These are phyloP conservation scores for Eunapius fragilis DNA, from an alignment of 37 sponge, comb jelly and placozoan genomes.

Conservation along the genomic window DNA sequence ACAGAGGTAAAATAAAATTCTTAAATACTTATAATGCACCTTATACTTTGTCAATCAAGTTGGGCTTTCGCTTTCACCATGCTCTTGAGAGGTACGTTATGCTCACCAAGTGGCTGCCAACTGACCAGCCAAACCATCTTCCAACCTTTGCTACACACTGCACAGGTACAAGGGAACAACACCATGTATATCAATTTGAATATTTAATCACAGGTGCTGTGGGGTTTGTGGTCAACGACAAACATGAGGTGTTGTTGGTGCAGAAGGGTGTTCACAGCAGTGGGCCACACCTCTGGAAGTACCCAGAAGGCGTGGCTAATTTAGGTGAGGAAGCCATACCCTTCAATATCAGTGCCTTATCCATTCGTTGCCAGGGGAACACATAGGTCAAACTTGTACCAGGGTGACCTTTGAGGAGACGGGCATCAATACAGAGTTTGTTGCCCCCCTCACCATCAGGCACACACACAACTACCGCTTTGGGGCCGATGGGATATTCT, in stretches of 20 bases:
- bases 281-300: slow-evolving; percentile 66
- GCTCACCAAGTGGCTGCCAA: slow-evolving; percentile 82
- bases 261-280: slow-evolving; percentile 46
- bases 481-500: slow-evolving; percentile 79
- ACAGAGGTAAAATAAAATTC: slow-evolving; percentile 42
- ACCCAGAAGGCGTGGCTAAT: slow-evolving; percentile 82
- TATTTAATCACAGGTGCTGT: slow-evolving; percentile 65
- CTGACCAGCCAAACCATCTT: slow-evolving; percentile 60
- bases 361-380: slow-evolving; percentile 53
- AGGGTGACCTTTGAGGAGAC: slow-evolving; percentile 89
- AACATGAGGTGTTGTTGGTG: slow-evolving; percentile 70
- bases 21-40: too few species aligned
- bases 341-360: neutral
- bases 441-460: slow-evolving; percentile 73
- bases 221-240: slow-evolving; percentile 86
- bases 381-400: slow-evolving; percentile 66
- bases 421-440: slow-evolving; percentile 85
- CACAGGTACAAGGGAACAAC: slow-evolving; percentile 47
- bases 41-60: slow-evolving; percentile 23
- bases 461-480: slow-evolving; percentile 73
- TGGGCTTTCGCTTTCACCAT: slow-evolving; percentile 84
- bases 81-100: slow-evolving; percentile 65
- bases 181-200: neutral
- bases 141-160: slow-evolving; percentile 82
- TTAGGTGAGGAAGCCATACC: too few species aligned